Evolutionary conservation across 2,888 invertebrate species (phyloP), one percentile per base, ranked within the genome.

Genomic region (Cataglyphis livida): DNA sequence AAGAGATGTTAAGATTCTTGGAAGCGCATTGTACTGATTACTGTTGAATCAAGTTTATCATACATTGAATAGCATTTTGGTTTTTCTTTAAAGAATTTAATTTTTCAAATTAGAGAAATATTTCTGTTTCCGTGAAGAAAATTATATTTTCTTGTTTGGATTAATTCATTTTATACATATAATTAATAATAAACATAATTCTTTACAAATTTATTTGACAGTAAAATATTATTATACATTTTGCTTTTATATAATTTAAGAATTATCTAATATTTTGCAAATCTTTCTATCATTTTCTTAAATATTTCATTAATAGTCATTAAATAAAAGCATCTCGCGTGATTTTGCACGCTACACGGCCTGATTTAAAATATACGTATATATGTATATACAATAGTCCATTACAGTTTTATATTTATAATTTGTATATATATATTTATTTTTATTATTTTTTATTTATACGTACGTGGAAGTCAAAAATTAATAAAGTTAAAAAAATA

Each of bases 401-500:
- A 64, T 84, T 87, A 84, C 73, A 81, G 51, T 66, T 86, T 57
- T 81, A 79, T 81, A 57, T 57, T 57, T 82, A 84, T 85, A 51
- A 89, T 84, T 82, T 88, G 68, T 85, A 85, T 64, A 28, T 68
- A 68, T 65, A 51, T 76, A 71, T 76, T 9, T n/a, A n/a, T 82
- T 81, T 85, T 76, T 84, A 82, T 85, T 66, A 81, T 83, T 84
- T 74, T 82, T 81, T 83, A 84, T 82, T 74, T 81, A 81, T 90
- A 89, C 70, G 82, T 87, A 89, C 83, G 90, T 89, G 89, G 89
- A 91, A 88, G 88, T 91, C 87, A 87, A 91, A 91, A 92, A 92
- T 90, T 89, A 91, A 92, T 90, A 88, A 91, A 91, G 87, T 87
- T 90, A 90, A 92, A 91, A 92, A 92, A 92, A 92, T 92, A 92